phyloP scores from a whole-genome alignment of 2,797 vertebrate species.

The Heteromormyrus szaboi region DNA sequence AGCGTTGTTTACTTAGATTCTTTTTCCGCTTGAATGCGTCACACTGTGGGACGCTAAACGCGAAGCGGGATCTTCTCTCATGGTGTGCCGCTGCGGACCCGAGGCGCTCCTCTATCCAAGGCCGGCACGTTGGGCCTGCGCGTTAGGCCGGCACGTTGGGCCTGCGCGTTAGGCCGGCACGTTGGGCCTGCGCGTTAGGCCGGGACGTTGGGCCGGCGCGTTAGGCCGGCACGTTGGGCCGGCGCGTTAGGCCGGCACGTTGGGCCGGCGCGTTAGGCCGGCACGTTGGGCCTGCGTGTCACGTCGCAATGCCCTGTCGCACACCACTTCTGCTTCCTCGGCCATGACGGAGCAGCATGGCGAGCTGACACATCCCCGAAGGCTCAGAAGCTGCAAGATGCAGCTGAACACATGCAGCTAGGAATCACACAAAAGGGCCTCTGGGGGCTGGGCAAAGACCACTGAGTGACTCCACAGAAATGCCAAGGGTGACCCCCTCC shows the following conservation, averaged over 20 bases:
- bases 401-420: not conserved
- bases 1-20: slow-evolving; percentile 54
- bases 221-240: no score
- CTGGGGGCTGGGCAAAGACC: not conserved
- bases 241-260: not conserved
- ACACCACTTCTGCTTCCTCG: slow-evolving; percentile 31
- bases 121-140: not conserved
- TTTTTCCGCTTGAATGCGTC: slow-evolving; percentile 39
- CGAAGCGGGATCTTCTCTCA: slow-evolving; percentile 15
- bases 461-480: not conserved
- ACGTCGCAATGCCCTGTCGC: slow-evolving; percentile 37
- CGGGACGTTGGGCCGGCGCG: not conserved
- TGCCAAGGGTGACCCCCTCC: not conserved
- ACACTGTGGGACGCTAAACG: slow-evolving; percentile 38
- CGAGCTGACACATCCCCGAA: not conserved
- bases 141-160: not conserved
- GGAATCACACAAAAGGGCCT: not conserved
- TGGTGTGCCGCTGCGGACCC: not conserved
- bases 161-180: not conserved
- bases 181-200: not conserved
- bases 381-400: not conserved
- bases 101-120: not conserved
- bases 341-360: slow-evolving; percentile 30
- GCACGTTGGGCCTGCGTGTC: not conserved
- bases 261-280: not conserved